These are phyloP conservation scores for Pygmarrhopalites habei DNA, from an alignment of 1,140 invertebrate genomes.

Conservation along the genomic window DNA sequence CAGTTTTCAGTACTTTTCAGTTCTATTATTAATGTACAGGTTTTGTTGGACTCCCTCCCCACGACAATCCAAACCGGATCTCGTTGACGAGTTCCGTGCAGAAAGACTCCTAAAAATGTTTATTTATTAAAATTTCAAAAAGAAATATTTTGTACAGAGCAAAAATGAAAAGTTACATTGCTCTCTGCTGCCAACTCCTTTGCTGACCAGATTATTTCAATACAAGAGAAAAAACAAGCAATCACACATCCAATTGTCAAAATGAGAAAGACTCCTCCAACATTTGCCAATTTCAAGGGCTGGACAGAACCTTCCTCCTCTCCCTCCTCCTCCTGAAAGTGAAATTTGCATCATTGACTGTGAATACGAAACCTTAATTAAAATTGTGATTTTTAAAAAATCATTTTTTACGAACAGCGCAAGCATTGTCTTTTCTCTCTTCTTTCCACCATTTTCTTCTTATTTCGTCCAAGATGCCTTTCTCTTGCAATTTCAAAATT, in stretches of 20 bases:
- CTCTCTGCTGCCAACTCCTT: not conserved
- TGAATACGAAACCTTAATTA: too few relatives aligned
- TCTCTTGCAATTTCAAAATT: slow-evolving; percentile 85
- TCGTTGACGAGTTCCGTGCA: slow-evolving; percentile 45
- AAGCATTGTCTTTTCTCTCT: slow-evolving; percentile 72
- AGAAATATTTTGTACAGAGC: not conserved
- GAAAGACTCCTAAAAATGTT: slow-evolving; percentile 8
- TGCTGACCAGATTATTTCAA: not conserved
- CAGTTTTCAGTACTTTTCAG: too few relatives aligned
- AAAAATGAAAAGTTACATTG: not conserved
- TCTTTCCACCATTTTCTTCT: slow-evolving; percentile 98
- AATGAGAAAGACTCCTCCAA: slow-evolving; percentile 84
- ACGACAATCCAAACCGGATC: slow-evolving; percentile 58
- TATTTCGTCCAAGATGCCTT: slow-evolving; percentile 79
- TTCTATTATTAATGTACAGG: too few relatives aligned
- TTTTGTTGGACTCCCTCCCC: too few relatives aligned
- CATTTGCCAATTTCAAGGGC: slow-evolving; percentile 62
- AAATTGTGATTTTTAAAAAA: too few relatives aligned
- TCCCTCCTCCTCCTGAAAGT: not conserved
- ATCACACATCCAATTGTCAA: slow-evolving; percentile 59
- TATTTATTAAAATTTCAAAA: not conserved
- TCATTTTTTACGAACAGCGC: too few relatives aligned
- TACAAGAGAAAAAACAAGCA: slow-evolving; percentile 48
- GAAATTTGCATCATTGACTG: too few relatives aligned
- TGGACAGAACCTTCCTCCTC: slow-evolving; percentile 35